Base-by-base conservation (phyloP, 2,888 invertebrate species). In the Caenorhabditis doughertyi region DNA sequence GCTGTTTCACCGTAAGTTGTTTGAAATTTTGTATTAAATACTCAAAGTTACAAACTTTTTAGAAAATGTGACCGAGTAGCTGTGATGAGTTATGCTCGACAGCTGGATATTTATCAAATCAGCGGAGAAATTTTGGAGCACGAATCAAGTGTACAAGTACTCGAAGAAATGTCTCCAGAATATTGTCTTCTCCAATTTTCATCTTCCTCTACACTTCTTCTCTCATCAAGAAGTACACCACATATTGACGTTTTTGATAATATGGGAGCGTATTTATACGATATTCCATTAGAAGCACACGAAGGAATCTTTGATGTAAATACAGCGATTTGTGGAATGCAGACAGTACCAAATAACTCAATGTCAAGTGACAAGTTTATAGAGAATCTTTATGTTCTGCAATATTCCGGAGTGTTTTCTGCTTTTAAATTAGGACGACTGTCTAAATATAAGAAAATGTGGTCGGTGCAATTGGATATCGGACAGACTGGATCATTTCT, bases 201-300 rank as follows among this genome's bases (percentile, higher is more conserved):
- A 0, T 83, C 83, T 2, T 81, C 87, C 1, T 76, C 80, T 4
- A 81, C 51, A 13, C 70, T 88, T 3, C 58, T 88, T 3, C 58
- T 88, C 3, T 86, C 88, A 3, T 87, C 87, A 4, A 55, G 88
- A 73, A 88, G 88, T 64, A 83, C 77, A 25, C 85, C 84, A 0
- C 84, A 85, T 23, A 84, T 88, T 18, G 88, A 88, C 67, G 85
- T 88, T 47, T 88, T 88, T 55, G 88, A 88, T 62, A 82, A 79
- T 47, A 71, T 84, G 65, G 86, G 85, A 9, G 85, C 82, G 18
- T 87, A 85, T 71, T 86, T 84, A 49, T 88, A 88, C 62, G 86
- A 86, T 44, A 88, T 88, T 73, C 81, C 83, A 29, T 42, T 85
- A 23, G 84, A 84, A 62, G 29, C 44, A 1, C 71, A 79, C 11